These are phyloP conservation scores for Phalera bucephala DNA, from an alignment of 2,888 invertebrate genomes.

Conservation along the genomic window DNA sequence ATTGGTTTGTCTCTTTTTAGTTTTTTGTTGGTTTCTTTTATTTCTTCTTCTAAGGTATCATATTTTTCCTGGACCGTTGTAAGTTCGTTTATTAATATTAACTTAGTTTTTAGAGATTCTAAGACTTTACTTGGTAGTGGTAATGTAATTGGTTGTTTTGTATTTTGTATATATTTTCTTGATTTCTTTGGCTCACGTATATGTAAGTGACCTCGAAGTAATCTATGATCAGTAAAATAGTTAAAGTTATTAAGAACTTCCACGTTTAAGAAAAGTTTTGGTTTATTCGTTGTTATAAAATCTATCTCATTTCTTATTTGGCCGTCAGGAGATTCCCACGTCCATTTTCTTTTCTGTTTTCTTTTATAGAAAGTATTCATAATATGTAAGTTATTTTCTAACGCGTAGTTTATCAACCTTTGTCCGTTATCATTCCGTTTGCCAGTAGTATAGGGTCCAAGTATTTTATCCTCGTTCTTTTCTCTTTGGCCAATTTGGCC, in stretches of 20 bases:
- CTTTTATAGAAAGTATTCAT: conserved; percentile 19
- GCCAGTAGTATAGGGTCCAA: conserved; percentile 11
- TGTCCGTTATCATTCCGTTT: conserved; percentile 24
- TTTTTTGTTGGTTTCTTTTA: background rate
- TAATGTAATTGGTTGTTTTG: background rate
- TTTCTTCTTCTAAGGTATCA: conserved; percentile 2
- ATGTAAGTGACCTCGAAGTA: conserved; percentile 7
- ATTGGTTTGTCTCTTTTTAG: background rate
- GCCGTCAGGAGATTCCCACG: conserved; percentile 23
- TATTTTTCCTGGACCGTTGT: conserved; percentile 8
- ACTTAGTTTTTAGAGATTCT: conserved; percentile 1
- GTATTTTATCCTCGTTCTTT: conserved; percentile 14
- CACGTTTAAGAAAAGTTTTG: conserved; percentile 5
- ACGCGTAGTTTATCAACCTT: conserved; percentile 16
- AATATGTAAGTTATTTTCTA: conserved; percentile 16
- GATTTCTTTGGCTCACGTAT: conserved; percentile 1
- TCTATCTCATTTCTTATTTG: conserved; percentile 21
- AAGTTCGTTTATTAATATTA: conserved; percentile 1
- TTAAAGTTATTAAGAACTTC: conserved; percentile 6
- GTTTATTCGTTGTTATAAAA: conserved; percentile 12
- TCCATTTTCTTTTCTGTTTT: conserved; percentile 18
- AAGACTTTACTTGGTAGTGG: background rate
- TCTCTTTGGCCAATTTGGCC: conserved; percentile 8
- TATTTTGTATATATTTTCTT: conserved; percentile 4
- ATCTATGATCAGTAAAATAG: conserved; percentile 10